Evolutionary conservation across 2,888 invertebrate genomes (phyloP), one percentile per base, ranked within the genome.

Genomic region (Polylopha cassiicola): DNA sequence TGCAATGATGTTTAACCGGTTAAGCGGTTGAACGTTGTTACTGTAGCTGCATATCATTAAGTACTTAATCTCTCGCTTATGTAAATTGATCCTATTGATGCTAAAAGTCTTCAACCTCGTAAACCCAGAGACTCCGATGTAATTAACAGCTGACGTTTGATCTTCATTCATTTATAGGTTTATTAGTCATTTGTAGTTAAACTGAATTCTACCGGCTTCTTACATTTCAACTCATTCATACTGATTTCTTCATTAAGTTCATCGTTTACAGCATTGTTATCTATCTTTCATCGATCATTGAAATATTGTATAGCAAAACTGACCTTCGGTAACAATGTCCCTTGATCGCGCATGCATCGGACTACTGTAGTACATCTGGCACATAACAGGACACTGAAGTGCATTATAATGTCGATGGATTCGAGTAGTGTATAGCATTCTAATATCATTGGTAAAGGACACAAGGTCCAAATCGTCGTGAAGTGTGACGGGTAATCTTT

Each of bases 251-350:
- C 46, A 39, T 42, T 37, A 47, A 51, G 46, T 51, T 52, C 51
- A 48, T 54, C 52, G 57, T 58, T 55, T 54, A 53, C 54, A 46
- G 48, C 55, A 44, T 38, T 41, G 58, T 59, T 55, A 50, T 55
- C 56, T 62, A 61, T 55, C 51, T 51, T 63, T 47, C 43, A 53
- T 53, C 48, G 53, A 53, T 48, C 47, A 52, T 54, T 46, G 48
- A 50, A 57, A 56, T 53, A 67, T 69, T 65, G 63, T 64, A 65
- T 62, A 70, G 63, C 67, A 59, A 55, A 66, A 72, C 73, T 76
- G 71, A 77, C 74, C 75, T 79, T 74, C 71, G 58, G 44, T 62
- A 76, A 76, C 67, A 66, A 68, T 65, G 65, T 59, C 61, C 55
- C 65, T 64, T 60, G 55, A 64, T 63, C 61, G 55, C 54, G 64